Conservation (phyloP, 1,140 invertebrate species). For the Papilio aristodemus region DNA sequence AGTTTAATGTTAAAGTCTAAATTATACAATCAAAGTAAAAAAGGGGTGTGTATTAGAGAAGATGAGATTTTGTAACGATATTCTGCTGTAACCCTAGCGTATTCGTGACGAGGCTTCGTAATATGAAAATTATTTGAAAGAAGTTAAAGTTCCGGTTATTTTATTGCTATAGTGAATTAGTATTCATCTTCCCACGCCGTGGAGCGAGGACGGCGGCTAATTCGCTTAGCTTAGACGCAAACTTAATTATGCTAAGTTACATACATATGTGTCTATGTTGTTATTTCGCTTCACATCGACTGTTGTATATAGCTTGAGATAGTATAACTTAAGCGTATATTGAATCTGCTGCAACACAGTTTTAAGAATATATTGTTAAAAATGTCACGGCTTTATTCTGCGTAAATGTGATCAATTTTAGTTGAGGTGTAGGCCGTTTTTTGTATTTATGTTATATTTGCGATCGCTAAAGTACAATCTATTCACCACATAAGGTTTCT, state of each 20-base stretch:
- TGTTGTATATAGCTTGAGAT: neutral
- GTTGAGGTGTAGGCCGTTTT: too few relatives aligned
- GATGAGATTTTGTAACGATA: neutral
- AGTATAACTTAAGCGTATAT: neutral
- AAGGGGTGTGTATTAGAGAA: neutral
- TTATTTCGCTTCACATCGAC: neutral
- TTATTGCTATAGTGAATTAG: constrained; percentile 1
- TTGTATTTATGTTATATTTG: too few relatives aligned
- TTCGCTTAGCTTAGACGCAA: constrained; percentile 12
- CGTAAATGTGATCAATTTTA: too few relatives aligned
- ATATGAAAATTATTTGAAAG: neutral
- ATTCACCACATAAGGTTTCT: too few relatives aligned
- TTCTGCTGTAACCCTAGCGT: too few relatives aligned
- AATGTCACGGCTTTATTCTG: too few relatives aligned
- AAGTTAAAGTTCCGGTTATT: constrained; percentile 10
- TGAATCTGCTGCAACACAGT: neutral
- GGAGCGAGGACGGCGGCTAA: constrained; percentile 11
- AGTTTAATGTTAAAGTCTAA: too few relatives aligned
- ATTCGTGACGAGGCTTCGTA: neutral
- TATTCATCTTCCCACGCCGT: constrained; percentile 10
- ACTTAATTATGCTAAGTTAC: constrained; percentile 21
- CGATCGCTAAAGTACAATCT: too few relatives aligned
- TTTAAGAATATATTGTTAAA: too few relatives aligned
- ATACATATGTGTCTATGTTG: neutral
- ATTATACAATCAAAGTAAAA: too few relatives aligned